These are phyloP conservation scores for Eulimnadia texana DNA, from an alignment of 1,140 invertebrate genomes.

Conservation along the genomic window DNA sequence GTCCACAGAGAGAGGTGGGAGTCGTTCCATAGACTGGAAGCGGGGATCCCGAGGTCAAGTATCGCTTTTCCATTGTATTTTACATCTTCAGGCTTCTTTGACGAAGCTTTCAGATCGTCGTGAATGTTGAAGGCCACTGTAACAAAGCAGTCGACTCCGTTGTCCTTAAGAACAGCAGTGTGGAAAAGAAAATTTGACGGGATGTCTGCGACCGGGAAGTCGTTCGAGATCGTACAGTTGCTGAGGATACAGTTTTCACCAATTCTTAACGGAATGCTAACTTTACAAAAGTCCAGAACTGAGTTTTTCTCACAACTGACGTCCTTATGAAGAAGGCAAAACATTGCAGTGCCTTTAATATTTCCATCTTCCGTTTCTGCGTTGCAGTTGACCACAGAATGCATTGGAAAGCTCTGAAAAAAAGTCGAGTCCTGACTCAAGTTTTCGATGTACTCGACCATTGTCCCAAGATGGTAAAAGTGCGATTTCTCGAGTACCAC, in stretches of 20 bases:
- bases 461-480: constrained; percentile 36
- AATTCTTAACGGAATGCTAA: constrained; percentile 25
- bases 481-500: constrained; percentile 30
- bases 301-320: constrained; percentile 12
- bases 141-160: constrained; percentile 23
- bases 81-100: constrained; percentile 23
- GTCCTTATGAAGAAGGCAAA: constrained; percentile 13
- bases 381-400: constrained; percentile 22
- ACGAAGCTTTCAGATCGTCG: constrained; percentile 29
- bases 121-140: constrained; percentile 29
- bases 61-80: constrained; percentile 19
- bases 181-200: constrained; percentile 29
- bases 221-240: constrained; percentile 24
- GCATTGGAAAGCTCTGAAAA: constrained; percentile 24
- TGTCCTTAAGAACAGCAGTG: constrained; percentile 26
- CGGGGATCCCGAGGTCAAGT: neutral
- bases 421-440: constrained; percentile 26
- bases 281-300: constrained; percentile 32
- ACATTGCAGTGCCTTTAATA: constrained; percentile 13
- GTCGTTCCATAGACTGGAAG: neutral
- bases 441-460: constrained; percentile 31
- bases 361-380: neutral
- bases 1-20: constrained; percentile 25
- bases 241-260: constrained; percentile 29
- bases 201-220: constrained; percentile 19